Evolutionary conservation across 2,113 vertebrate genomes (phyloP).

Genomic region (Eubucco bourcierii): DNA sequence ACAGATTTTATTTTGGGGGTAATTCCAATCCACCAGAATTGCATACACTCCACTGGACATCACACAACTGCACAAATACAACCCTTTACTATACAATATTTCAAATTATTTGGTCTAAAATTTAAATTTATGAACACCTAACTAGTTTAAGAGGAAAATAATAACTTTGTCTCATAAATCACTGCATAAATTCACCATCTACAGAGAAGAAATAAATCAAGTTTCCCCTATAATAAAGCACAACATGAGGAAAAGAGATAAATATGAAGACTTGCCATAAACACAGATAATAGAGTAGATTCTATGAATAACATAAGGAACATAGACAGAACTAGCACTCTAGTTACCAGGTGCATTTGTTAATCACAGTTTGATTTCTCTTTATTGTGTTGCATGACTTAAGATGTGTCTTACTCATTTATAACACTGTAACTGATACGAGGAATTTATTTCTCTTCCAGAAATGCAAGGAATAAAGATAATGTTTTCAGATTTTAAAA

Average conservation of each 20-base stretch:
- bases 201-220: background rate
- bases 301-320: background rate
- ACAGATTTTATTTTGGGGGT: too few species aligned
- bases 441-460: background rate
- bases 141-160: background rate
- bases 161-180: background rate
- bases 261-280: background rate
- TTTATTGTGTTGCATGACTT: background rate
- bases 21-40: too few species aligned
- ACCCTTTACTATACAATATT: background rate
- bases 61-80: background rate
- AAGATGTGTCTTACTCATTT: background rate
- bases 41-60: background rate
- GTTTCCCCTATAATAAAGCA: background rate
- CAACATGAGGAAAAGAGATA: background rate
- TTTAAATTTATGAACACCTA: background rate
- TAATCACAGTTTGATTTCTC: background rate
- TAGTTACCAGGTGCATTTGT: background rate
- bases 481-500: conserved; percentile 31
- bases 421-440: background rate
- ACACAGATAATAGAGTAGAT: background rate
- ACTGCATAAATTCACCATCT: background rate
- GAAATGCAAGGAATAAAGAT: background rate
- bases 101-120: background rate
- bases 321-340: background rate